These are phyloP conservation scores for Drosophila rellima DNA, from an alignment of 2,888 invertebrate genomes.

Conservation along the genomic window DNA sequence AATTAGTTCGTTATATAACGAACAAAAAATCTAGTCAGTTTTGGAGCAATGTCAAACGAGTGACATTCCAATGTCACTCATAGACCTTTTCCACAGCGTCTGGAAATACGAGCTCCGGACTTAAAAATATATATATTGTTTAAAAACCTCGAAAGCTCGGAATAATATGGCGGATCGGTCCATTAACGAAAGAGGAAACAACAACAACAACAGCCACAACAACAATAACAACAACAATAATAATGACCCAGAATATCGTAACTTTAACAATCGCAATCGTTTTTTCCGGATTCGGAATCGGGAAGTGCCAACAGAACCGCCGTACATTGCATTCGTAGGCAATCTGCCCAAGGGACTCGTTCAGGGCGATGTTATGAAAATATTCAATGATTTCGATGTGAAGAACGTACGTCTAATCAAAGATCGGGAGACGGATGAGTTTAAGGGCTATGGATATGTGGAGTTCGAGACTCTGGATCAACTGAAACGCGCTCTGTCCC, in stretches of 20 bases:
- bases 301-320: constrained; percentile 94
- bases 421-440: constrained; percentile 97
- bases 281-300: constrained; percentile 68
- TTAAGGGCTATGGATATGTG: constrained; percentile 99
- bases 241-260: constrained; percentile 50
- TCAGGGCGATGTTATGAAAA: constrained; percentile 96
- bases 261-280: constrained; percentile 47
- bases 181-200: constrained; percentile 30
- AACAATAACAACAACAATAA: constrained; percentile 26
- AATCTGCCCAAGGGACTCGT: constrained; percentile 95
- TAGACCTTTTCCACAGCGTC: constrained; percentile 62
- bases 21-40: constrained; percentile 27
- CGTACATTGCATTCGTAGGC: constrained; percentile 97
- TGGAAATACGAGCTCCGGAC: constrained; percentile 66
- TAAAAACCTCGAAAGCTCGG: constrained; percentile 23
- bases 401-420: constrained; percentile 96
- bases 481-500: constrained; percentile 91
- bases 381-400: constrained; percentile 89
- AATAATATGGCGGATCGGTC: constrained; percentile 66
- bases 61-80: constrained; percentile 52
- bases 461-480: constrained; percentile 95
- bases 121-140: constrained; percentile 24
- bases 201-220: constrained; percentile 15
- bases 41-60: constrained; percentile 22
- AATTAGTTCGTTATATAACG: background rate